phyloP scores from a whole-genome alignment of 1,140 invertebrate species.

The Euglossa dilemma region DNA sequence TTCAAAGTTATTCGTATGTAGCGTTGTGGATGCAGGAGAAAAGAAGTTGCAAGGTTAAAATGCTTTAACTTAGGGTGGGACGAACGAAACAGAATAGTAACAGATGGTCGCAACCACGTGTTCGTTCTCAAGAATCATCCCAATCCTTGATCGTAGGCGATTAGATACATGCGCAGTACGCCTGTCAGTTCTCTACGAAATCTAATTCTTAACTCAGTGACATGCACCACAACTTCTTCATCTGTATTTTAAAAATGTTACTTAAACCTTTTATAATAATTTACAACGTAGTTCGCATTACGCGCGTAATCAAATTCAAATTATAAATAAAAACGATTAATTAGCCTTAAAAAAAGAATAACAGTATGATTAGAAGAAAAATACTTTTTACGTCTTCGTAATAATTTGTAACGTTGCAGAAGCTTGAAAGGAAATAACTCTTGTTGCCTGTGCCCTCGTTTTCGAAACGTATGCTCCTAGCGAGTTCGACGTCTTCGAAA shows the following conservation, averaged over 20 bases:
- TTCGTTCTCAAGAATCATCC: slow-evolving; percentile 73
- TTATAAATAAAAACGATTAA: neutral
- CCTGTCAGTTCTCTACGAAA: slow-evolving; percentile 31
- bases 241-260: neutral
- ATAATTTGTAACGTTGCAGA: neutral
- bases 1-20: neutral
- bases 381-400: neutral
- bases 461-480: slow-evolving; percentile 34
- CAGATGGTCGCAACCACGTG: slow-evolving; percentile 79
- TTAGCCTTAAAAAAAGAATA: too few species aligned
- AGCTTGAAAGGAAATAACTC: neutral
- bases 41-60: slow-evolving; percentile 30
- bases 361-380: too few species aligned
- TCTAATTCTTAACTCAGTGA: slow-evolving; percentile 2
- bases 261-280: neutral
- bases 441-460: too few species aligned
- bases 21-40: slow-evolving; percentile 15
- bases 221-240: neutral
- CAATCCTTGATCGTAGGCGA: slow-evolving; percentile 49
- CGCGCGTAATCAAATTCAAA: neutral
- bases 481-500: slow-evolving; percentile 57
- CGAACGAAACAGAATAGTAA: slow-evolving; percentile 67
- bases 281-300: neutral
- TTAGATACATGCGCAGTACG: slow-evolving; percentile 52
- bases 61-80: slow-evolving; percentile 44